phyloP scores from a whole-genome alignment of 1,140 invertebrate species.

The Heliothis virescens region DNA sequence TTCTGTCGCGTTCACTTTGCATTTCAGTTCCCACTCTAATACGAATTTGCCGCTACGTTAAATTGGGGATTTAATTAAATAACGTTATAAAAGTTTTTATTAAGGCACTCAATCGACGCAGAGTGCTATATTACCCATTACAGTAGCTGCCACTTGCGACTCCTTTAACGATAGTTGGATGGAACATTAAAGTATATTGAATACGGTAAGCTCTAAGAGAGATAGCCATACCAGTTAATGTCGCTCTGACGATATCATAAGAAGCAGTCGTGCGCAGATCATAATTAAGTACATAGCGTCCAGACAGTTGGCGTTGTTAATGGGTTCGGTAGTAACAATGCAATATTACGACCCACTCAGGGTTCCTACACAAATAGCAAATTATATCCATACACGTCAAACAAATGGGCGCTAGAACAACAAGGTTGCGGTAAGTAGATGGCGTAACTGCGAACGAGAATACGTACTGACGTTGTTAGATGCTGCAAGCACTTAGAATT shows the following conservation, averaged over 20 bases:
- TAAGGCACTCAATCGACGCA: slow-evolving; percentile 22
- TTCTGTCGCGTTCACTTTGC: slow-evolving; percentile 63
- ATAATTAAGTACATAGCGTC: slow-evolving; percentile 48
- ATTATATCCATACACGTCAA: slow-evolving; percentile 70
- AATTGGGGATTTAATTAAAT: slow-evolving; percentile 56
- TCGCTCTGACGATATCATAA: slow-evolving; percentile 54
- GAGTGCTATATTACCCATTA: slow-evolving; percentile 43
- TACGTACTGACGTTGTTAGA: slow-evolving; percentile 39
- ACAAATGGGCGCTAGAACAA: slow-evolving; percentile 64
- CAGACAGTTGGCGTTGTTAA: slow-evolving; percentile 56
- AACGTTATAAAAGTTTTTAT: slow-evolving; percentile 50
- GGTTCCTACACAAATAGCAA: slow-evolving; percentile 69
- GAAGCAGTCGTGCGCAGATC: slow-evolving; percentile 57
- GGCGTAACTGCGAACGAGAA: slow-evolving; percentile 62
- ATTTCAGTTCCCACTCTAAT: slow-evolving; percentile 64
- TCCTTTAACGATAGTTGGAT: slow-evolving; percentile 45
- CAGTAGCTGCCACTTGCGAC: slow-evolving; percentile 31
- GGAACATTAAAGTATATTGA: slow-evolving; percentile 50
- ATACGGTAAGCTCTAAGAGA: slow-evolving; percentile 18
- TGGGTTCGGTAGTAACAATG: slow-evolving; percentile 65
- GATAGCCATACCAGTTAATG: slow-evolving; percentile 37
- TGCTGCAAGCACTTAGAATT: slow-evolving; percentile 3
- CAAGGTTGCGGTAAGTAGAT: slow-evolving; percentile 70
- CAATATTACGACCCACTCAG: slow-evolving; percentile 65
- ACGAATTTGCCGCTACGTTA: slow-evolving; percentile 50